phyloP scores from a whole-genome alignment of 2,888 invertebrate genomes.

The Hirudinaria manillensis region DNA sequence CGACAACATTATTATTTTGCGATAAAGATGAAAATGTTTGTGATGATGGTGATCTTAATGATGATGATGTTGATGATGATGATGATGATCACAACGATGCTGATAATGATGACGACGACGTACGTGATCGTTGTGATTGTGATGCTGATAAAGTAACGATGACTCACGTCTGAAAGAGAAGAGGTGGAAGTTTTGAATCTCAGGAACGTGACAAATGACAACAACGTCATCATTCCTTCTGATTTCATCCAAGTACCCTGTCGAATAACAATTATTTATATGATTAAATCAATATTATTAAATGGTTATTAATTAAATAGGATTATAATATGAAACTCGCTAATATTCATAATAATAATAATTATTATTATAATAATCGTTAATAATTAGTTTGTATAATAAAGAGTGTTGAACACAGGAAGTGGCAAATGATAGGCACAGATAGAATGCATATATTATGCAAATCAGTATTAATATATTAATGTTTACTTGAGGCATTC shows the following conservation, averaged over 20 bases:
- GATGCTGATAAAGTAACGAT: not conserved
- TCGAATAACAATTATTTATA: not conserved
- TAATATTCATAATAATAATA: not conserved
- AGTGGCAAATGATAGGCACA: no score
- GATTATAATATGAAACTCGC: not conserved
- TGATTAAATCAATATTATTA: not conserved
- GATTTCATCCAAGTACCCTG: slow-evolving; percentile 38
- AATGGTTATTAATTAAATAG: not conserved
- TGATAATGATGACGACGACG: slow-evolving; percentile 13
- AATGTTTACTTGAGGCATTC: no score
- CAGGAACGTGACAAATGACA: slow-evolving; percentile 38
- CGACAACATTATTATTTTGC: not conserved
- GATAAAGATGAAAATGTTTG: not conserved
- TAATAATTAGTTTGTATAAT: no score
- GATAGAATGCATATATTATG: no score
- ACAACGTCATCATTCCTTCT: slow-evolving; percentile 33
- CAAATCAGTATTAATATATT: no score
- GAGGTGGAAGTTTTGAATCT: slow-evolving; percentile 36
- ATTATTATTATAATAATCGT: not conserved
- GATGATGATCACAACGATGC: slow-evolving; percentile 28
- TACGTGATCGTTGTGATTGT: slow-evolving; percentile 18
- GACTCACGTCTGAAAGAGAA: slow-evolving; percentile 38
- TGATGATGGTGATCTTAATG: slow-evolving; percentile 30
- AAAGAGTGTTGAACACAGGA: no score
- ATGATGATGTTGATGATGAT: slow-evolving; percentile 32